Percentiles rank a stretch among this genome's conserved stretches.
phyloP scores from a whole-genome alignment of 2,113 vertebrate genomes.

The Xiphophorus maculatus region DNA sequence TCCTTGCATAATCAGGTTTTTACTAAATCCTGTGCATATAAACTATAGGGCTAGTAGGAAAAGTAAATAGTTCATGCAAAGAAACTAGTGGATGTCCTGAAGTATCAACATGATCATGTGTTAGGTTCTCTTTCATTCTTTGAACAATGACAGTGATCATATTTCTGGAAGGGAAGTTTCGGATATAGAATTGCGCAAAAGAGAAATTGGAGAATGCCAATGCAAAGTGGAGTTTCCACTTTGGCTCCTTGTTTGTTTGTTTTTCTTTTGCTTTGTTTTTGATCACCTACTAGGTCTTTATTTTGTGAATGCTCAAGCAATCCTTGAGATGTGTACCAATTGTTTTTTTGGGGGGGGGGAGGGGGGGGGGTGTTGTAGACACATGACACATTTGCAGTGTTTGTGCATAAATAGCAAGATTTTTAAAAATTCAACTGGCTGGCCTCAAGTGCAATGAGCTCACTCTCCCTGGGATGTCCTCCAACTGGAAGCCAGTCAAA shows the following conservation, averaged over 20 bases:
- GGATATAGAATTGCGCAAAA: slow-evolving; percentile 37
- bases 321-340: slow-evolving; percentile 2
- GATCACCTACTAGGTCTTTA: not conserved
- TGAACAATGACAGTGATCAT: slow-evolving; percentile 41
- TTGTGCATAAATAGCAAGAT: slow-evolving; percentile 24
- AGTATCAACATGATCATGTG: slow-evolving; percentile 14
- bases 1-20: not conserved
- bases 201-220: slow-evolving; percentile 37
- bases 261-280: not conserved
- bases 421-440: slow-evolving; percentile 51
- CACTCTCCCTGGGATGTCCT: slow-evolving; percentile 43
- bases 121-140: slow-evolving; percentile 42
- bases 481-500: slow-evolving; percentile 63
- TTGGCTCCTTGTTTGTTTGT: not conserved
- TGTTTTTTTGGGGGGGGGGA: too few species aligned
- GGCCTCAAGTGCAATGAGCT: slow-evolving; percentile 36
- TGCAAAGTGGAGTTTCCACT: not conserved
- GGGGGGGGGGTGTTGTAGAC: too few species aligned
- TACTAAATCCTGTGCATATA: not conserved
- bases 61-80: not conserved
- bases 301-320: slow-evolving; percentile 33
- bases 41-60: not conserved
- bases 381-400: slow-evolving; percentile 17
- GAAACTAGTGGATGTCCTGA: not conserved
- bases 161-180: slow-evolving; percentile 45